phyloP scores from a whole-genome alignment of 1,140 invertebrate genomes.

The Leptinotarsa undecemlineata region DNA sequence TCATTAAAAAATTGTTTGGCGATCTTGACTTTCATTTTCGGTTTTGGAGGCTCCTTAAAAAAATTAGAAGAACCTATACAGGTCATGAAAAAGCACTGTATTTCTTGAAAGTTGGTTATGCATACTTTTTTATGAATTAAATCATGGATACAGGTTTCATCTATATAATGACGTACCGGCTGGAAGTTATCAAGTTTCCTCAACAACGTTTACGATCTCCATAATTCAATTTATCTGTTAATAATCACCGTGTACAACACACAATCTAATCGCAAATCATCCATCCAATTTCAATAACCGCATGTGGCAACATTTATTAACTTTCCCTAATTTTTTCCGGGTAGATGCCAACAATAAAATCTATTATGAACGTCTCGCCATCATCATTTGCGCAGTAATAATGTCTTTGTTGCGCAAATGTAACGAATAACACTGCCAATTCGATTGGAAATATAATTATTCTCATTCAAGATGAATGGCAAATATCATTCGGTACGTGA shows the following conservation, averaged over 20 bases:
- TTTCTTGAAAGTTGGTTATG: too few species aligned
- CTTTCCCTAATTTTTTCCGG: slow-evolving; percentile 10
- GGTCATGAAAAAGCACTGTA: too few species aligned
- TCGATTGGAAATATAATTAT: slow-evolving; percentile 7
- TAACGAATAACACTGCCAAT: slow-evolving; percentile 6
- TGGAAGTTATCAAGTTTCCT: too few species aligned
- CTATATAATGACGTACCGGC: too few species aligned
- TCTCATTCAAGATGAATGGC: slow-evolving; percentile 2
- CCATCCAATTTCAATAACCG: slow-evolving; percentile 5
- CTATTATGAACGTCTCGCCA: neutral
- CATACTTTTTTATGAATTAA: too few species aligned
- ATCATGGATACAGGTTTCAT: too few species aligned
- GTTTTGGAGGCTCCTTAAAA: too few species aligned
- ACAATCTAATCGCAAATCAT: slow-evolving; percentile 6
- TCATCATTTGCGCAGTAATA: neutral
- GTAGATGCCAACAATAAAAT: slow-evolving; percentile 1
- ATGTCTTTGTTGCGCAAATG: slow-evolving; percentile 1
- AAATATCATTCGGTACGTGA: slow-evolving; percentile 15
- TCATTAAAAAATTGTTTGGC: too few species aligned
- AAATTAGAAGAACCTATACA: too few species aligned
- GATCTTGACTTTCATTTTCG: too few species aligned
- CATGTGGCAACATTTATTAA: slow-evolving; percentile 7
- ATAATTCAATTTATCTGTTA: neutral
- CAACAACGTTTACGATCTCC: too few species aligned
- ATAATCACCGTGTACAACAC: slow-evolving; percentile 1